phyloP scores from a whole-genome alignment of 2,113 vertebrate species.

The Pelecanoides urinatrix region DNA sequence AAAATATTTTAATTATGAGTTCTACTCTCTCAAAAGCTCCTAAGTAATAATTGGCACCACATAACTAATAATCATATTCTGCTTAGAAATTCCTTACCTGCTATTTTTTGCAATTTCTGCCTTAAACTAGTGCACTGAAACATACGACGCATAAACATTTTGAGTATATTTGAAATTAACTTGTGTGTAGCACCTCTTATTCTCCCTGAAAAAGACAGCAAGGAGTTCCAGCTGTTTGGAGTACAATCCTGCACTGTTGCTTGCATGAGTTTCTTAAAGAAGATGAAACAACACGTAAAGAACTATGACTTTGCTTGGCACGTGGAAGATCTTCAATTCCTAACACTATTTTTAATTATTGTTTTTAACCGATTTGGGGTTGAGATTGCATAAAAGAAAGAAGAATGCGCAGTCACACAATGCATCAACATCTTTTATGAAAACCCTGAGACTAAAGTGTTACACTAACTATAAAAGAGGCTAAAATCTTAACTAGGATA shows the following conservation, averaged over 20 bases:
- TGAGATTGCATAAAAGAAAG: background rate
- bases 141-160: background rate
- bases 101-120: background rate
- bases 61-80: background rate
- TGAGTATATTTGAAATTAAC: background rate
- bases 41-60: background rate
- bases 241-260: background rate
- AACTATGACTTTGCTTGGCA: background rate
- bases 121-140: background rate
- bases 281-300: background rate
- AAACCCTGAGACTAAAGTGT: background rate
- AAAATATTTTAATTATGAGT: background rate
- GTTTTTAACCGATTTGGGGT: background rate
- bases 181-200: background rate
- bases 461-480: background rate
- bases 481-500: background rate
- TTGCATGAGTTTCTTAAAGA: background rate
- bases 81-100: background rate
- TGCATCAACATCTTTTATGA: background rate
- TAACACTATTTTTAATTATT: background rate
- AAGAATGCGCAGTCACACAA: background rate
- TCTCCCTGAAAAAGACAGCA: background rate
- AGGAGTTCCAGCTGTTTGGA: background rate
- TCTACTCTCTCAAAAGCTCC: background rate
- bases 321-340: background rate